These are phyloP conservation scores for Periphyllus acericola DNA, from an alignment of 2,888 invertebrate species.

Conservation along the genomic window DNA sequence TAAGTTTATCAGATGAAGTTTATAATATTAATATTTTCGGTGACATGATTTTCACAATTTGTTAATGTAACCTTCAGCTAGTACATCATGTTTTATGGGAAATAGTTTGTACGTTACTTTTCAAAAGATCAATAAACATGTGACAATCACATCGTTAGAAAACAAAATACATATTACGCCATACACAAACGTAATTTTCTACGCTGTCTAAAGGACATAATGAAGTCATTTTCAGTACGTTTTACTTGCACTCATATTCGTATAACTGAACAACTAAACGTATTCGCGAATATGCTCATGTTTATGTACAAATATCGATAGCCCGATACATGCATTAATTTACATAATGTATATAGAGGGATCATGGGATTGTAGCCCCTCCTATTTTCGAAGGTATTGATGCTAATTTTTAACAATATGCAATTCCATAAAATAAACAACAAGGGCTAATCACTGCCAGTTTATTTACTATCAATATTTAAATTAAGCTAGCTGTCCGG, in stretches of 20 bases:
- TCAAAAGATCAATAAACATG: neutral
- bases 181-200: neutral
- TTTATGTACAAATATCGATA: neutral
- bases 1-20: conserved; percentile 26
- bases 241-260: neutral
- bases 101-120: neutral
- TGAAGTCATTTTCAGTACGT: too few species aligned
- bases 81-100: neutral
- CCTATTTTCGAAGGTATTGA: neutral
- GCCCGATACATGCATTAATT: neutral
- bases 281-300: neutral
- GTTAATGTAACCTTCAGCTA: neutral
- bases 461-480: too few species aligned
- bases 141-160: neutral
- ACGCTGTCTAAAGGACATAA: too few species aligned
- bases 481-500: too few species aligned
- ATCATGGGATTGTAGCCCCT: neutral
- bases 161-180: neutral
- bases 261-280: neutral
- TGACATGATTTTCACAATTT: neutral
- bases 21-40: conserved; percentile 11
- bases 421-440: neutral
- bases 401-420: neutral
- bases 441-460: too few species aligned
- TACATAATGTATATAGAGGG: neutral